Percentiles rank a stretch among this genome's conserved stretches.
Conservation (phyloP, 2,888 invertebrate species). For the Globia sparganii region DNA sequence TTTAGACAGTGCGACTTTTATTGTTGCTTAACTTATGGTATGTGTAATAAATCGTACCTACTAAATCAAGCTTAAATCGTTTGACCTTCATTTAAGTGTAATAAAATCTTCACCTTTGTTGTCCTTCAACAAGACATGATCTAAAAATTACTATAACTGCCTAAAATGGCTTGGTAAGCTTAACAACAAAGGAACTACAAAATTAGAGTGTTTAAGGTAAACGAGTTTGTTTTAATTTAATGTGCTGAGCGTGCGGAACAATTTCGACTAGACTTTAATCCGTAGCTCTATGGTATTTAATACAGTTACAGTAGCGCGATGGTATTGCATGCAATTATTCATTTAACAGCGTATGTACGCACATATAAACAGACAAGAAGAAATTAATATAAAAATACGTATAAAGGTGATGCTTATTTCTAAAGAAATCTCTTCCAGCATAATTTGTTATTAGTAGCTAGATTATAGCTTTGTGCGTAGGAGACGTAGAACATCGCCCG, state of each 20-base stretch:
- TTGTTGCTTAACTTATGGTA: no score
- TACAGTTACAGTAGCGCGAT: no score
- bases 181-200: constrained; percentile 28
- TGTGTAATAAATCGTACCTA: no score
- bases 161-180: neutral
- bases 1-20: no score
- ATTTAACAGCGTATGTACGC: neutral
- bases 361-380: neutral
- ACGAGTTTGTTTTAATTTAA: constrained; percentile 43
- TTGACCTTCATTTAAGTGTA: neutral
- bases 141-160: neutral
- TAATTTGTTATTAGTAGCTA: neutral
- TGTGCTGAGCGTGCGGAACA: constrained; percentile 20
- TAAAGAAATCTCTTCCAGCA: neutral
- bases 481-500: constrained; percentile 24
- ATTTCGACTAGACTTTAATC: constrained; percentile 26
- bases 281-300: neutral
- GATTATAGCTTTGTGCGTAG: neutral
- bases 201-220: constrained; percentile 47
- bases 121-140: neutral
- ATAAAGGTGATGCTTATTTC: neutral
- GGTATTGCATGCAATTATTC: neutral
- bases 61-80: no score
- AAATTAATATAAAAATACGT: neutral
- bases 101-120: neutral